Percentiles rank a stretch among this genome's conserved stretches.
Conservation (phyloP, 35 echinoderm and acorn worm species). For the Apostichopus parvimensis region DNA sequence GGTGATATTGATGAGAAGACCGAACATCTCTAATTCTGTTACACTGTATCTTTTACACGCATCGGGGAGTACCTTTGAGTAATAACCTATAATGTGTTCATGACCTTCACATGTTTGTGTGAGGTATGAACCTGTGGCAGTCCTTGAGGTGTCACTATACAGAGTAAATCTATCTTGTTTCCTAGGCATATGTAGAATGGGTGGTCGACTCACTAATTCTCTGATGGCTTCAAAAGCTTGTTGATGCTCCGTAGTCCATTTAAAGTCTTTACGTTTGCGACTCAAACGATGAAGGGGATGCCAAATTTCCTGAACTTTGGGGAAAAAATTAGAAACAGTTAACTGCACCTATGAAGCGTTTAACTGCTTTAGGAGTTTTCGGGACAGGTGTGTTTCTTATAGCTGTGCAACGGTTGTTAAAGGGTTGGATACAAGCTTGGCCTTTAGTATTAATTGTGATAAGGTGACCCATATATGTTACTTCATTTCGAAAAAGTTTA, state of each 20-base stretch:
- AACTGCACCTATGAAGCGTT: slow-evolving; percentile 59
- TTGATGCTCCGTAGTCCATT: slow-evolving; percentile 52
- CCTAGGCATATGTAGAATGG: slow-evolving; percentile 13
- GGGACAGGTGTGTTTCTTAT: slow-evolving; percentile 30
- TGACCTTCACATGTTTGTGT: no score
- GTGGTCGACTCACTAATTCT: slow-evolving; percentile 46
- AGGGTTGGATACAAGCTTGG: slow-evolving; percentile 5
- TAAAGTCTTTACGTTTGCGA: slow-evolving; percentile 47
- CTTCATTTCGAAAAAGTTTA: no score
- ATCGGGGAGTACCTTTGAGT: slow-evolving; percentile 46
- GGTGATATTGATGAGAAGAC: slow-evolving; percentile 52
- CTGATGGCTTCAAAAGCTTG: slow-evolving; percentile 48
- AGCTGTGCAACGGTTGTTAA: slow-evolving; percentile 10
- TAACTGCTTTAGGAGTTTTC: slow-evolving; percentile 35
- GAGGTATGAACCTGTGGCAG: no score
- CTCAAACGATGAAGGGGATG: neutral
- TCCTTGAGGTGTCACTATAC: slow-evolving; percentile 51
- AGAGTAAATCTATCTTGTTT: slow-evolving; percentile 19
- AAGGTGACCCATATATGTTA: slow-evolving; percentile 31
- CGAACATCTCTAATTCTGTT: slow-evolving; percentile 64
- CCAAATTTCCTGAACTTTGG: slow-evolving; percentile 46
- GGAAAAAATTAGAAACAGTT: slow-evolving; percentile 61
- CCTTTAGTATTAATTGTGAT: slow-evolving; percentile 20
- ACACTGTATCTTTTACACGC: slow-evolving; percentile 60
- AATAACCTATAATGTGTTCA: no score